Evolutionary conservation across 2,113 vertebrate genomes (phyloP).

Genomic region (Burhinus oedicnemus): DNA sequence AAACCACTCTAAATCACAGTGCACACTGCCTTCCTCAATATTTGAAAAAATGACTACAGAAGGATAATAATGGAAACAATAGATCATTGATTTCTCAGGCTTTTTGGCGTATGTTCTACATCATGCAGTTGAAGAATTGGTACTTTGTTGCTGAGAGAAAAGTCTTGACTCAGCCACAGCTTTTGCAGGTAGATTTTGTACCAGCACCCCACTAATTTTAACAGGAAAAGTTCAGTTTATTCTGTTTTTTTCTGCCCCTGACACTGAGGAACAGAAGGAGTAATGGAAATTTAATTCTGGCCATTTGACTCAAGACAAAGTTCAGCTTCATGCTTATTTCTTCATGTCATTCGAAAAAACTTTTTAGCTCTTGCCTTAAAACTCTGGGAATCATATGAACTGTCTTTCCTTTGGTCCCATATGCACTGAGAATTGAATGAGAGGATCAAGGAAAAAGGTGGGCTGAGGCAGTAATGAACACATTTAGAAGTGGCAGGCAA

Average conservation of each 20-base stretch:
- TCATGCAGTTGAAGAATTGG: neutral
- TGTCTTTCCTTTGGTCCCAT: neutral
- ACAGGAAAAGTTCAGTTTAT: neutral
- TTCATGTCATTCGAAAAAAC: neutral
- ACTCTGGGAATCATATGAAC: neutral
- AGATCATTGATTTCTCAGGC: neutral
- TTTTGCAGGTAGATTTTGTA: neutral
- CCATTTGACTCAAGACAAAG: neutral
- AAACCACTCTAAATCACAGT: neutral
- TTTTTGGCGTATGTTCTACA: neutral
- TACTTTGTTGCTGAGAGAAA: neutral
- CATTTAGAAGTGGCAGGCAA: neutral
- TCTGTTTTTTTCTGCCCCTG: neutral
- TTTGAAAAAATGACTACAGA: neutral
- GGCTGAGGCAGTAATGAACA: neutral
- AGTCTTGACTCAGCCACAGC: neutral
- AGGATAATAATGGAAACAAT: neutral
- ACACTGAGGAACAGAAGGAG: neutral
- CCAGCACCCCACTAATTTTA: neutral
- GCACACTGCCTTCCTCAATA: neutral
- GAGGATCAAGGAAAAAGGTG: neutral
- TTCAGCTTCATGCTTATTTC: neutral
- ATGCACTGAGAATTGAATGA: neutral
- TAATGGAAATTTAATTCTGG: neutral
- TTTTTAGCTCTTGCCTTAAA: neutral